Evolutionary conservation across 2,888 invertebrate species (phyloP).

Genomic region (Papilio protenor): DNA sequence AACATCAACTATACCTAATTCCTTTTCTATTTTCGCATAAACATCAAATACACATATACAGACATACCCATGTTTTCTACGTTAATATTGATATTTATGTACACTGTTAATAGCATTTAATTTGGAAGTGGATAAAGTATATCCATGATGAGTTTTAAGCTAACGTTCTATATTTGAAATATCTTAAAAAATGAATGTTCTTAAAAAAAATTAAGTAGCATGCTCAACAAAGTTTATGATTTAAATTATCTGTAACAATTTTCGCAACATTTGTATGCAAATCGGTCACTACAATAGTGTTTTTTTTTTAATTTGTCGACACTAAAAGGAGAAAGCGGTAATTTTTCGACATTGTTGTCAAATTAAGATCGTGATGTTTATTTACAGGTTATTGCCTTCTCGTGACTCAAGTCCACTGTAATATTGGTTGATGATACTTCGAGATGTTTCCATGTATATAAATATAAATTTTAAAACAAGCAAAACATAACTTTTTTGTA

Average conservation of each 20-base stretch:
- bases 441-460: constrained; percentile 5
- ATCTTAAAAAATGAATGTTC: background rate
- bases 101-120: background rate
- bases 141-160: background rate
- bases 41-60: background rate
- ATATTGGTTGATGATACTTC: constrained; percentile 13
- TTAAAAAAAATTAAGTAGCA: too few species aligned
- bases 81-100: background rate
- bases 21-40: background rate
- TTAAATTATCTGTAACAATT: background rate
- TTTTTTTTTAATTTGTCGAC: background rate
- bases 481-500: background rate
- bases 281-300: background rate
- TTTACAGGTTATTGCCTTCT: constrained; percentile 31
- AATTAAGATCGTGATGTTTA: constrained; percentile 35
- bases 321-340: constrained; percentile 33
- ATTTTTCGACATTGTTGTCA: constrained; percentile 29
- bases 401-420: constrained; percentile 24
- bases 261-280: background rate
- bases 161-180: background rate
- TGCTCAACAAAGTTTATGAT: too few species aligned
- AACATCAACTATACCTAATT: background rate
- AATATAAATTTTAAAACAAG: background rate
- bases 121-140: background rate
- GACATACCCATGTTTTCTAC: background rate